Conservation (phyloP, 2,113 vertebrate genomes). For the Theristicus caerulescens region DNA sequence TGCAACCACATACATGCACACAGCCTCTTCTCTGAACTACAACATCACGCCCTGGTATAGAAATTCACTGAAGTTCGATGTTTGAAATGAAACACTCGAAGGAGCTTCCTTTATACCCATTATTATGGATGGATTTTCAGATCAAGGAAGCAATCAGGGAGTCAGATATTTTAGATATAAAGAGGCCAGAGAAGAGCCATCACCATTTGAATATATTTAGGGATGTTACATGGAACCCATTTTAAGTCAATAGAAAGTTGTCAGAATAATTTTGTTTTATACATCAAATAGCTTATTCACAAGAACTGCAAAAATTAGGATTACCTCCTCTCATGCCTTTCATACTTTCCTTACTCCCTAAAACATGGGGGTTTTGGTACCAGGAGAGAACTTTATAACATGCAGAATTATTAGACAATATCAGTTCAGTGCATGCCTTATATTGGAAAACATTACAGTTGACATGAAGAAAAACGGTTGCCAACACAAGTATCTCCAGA, state of each 20-base stretch:
- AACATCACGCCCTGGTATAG: neutral
- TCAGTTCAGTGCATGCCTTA: neutral
- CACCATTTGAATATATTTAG: neutral
- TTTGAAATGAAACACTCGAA: neutral
- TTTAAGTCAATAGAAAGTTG: neutral
- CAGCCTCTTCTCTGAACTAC: neutral
- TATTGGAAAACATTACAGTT: neutral
- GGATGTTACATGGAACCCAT: neutral
- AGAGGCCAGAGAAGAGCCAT: neutral
- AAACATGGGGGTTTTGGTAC: accelerated
- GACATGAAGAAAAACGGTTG: neutral
- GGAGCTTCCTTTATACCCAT: neutral
- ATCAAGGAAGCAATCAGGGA: neutral
- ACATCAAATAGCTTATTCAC: neutral
- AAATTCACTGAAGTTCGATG: neutral
- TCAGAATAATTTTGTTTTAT: neutral
- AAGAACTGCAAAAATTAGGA: neutral
- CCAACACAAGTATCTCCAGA: neutral
- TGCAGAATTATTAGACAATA: neutral
- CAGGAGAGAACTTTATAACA: neutral
- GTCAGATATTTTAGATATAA: neutral
- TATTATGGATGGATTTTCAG: neutral
- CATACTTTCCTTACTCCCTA: neutral
- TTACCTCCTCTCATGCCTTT: neutral
- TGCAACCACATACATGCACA: neutral